Base-by-base conservation (phyloP, 2,888 invertebrate species). In the Polia nebulosa region DNA sequence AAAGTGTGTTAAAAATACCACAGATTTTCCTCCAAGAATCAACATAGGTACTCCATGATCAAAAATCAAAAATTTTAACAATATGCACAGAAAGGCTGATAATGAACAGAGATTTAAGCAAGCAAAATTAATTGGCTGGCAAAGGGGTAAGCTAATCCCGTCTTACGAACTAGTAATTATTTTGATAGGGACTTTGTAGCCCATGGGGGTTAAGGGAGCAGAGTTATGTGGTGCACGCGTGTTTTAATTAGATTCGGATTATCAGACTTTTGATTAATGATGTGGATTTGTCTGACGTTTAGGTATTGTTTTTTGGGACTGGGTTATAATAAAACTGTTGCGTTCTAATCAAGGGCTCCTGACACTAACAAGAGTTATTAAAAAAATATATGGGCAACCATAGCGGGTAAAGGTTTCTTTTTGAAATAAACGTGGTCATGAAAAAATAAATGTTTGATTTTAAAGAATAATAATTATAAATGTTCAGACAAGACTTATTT, bases 211-310 rank as follows among this genome's bases (percentile, higher is more conserved):
- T 6, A 44, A 52, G 57, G 59, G 57, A 32, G 25, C 29, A 20
- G 58, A 72, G 78, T 72, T 79, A 65, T 78, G 77, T 78, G 76
- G 83, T 72, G 74, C 77, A 81, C 72, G 83, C 91, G 84, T 90
- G 91, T 90, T 93, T 93, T 92, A 93, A 93, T 93, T 92, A 93
- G 91, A 89, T 89, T 88, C 89, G 89, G 92, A 92, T 93, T 93
- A 92, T 87, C 76, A 76, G 76, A 79, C 83, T 70, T 79, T 78
- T 85, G 89, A 91, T 91, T 90, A 92, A 92, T 91, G 89, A 87
- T 86, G 83, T 80, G 83, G 36, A 76, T 61, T 73, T 72, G 9
- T 25, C 45, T 71, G 64, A 56, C 60, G 20, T 60, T 63, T 15
- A 41, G 25, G 64, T 72, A 52, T 76, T 73, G 75, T 72, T 76